Percentiles rank a stretch among this genome's conserved stretches.
These are phyloP conservation scores for Syngnathus typhle DNA, from an alignment of 2,113 vertebrate genomes.

Conservation along the genomic window DNA sequence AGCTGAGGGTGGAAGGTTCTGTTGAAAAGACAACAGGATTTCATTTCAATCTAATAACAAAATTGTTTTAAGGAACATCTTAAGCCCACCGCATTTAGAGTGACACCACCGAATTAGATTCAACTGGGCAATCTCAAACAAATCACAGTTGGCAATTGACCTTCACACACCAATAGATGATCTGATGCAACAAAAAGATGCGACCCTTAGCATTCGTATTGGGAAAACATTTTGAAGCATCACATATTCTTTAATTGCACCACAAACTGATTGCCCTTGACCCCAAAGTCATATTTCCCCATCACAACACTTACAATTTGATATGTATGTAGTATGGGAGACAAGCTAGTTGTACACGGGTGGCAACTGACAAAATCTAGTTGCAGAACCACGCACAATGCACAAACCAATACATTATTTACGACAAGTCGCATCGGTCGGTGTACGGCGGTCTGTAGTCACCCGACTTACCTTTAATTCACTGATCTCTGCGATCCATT, in stretches of 20 bases:
- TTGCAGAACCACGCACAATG: not conserved
- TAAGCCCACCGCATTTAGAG: not conserved
- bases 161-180: not conserved
- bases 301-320: no score
- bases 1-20: conserved; percentile 85
- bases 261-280: no score
- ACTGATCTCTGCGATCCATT: conserved; percentile 91
- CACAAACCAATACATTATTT: not conserved
- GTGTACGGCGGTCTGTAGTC: not conserved
- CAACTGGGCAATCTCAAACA: not conserved
- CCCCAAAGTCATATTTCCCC: no score
- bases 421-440: not conserved
- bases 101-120: not conserved
- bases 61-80: not conserved
- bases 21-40: conserved; percentile 3
- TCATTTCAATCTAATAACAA: not conserved
- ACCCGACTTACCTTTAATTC: conserved; percentile 82
- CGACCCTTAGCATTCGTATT: not conserved
- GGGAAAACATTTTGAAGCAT: not conserved
- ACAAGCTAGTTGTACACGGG: not conserved
- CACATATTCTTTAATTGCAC: not conserved
- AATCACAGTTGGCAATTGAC: not conserved
- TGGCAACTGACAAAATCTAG: not conserved
- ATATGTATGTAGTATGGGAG: not conserved
- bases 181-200: not conserved